Base-by-base conservation (phyloP, 2,797 vertebrate genomes). In the Brotula barbata region DNA sequence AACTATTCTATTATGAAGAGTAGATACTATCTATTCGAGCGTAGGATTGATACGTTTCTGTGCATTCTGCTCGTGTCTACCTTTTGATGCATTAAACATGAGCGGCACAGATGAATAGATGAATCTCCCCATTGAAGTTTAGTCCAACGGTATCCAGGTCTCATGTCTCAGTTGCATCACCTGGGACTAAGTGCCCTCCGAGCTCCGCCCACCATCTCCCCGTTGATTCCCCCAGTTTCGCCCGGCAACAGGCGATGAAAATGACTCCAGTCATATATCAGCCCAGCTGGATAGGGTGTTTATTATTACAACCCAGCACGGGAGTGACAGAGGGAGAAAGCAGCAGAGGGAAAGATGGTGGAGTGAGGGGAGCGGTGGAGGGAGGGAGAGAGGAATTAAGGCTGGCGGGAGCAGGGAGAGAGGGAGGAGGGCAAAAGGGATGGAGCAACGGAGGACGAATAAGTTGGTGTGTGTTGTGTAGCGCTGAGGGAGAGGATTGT, bases 221-320 rank as follows among this genome's bases (percentile, higher is more conserved):
- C 77, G 57, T 73, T 68, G 77, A 71, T 68, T 73, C 39, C 37
- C 78, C 47, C 62, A 23, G 75, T 74, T 82, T 78, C 61, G 60
- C 90, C 81, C 61, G 69, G 86, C 72, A 90, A 90, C 82, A 87
- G 84, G 89, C 86, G 77, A 89, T 64, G 71, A 87, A 86, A 85
- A 73, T 57, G 64, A 85, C 79, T 74, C 45, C 73, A 79, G 79
- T 71, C 82, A 78, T 80, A 84, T 63, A 83, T 85, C 68, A 78
- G 3, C 83, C 75, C 77, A 83, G 85, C 86, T 85, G 85, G 85
- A 88, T 64, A 63, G 81, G 75, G 66, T 71, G 70, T 84, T 87
- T 87, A 84, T 90, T 89, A 87, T 90, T 84, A 75, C 81, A 71
- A 57, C 80, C 63, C 81, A 88, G 82, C 82, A 45, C 85, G 86